These are phyloP conservation scores for Drosophila triauraria DNA, from an alignment of 1,140 invertebrate genomes.

Conservation along the genomic window DNA sequence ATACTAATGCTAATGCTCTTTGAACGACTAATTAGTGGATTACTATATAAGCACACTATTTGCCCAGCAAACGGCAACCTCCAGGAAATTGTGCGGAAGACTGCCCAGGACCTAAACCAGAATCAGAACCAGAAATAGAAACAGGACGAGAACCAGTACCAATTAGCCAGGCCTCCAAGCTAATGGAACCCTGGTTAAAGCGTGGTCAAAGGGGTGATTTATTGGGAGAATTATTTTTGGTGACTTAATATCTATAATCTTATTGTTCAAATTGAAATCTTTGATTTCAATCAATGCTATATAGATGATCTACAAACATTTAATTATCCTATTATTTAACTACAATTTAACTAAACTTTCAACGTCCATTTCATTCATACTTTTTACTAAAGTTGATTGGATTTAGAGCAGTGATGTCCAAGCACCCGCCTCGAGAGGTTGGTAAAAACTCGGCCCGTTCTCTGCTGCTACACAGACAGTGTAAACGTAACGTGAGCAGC, in stretches of 20 bases:
- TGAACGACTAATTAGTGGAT: constrained; percentile 81
- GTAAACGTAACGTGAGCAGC: too few species aligned
- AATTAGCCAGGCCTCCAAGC: constrained; percentile 47
- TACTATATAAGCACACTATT: constrained; percentile 73
- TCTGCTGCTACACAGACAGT: too few species aligned
- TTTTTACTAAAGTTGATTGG: too few species aligned
- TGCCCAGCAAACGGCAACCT: constrained; percentile 36
- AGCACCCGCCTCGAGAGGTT: too few species aligned
- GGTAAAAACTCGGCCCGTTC: too few species aligned
- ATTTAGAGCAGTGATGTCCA: too few species aligned
- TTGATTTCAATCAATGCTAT: neutral
- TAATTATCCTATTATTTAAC: too few species aligned
- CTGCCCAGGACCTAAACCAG: constrained; percentile 19
- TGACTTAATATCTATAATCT: neutral
- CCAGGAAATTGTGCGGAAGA: constrained; percentile 76
- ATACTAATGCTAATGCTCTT: constrained; percentile 69
- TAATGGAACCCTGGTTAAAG: neutral
- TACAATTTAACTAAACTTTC: too few species aligned
- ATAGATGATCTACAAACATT: too few species aligned
- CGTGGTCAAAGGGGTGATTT: neutral
- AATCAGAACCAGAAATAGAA: neutral
- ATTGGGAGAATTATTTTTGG: neutral
- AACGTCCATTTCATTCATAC: too few species aligned
- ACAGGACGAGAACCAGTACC: neutral
- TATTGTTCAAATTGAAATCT: neutral